phyloP scores from a whole-genome alignment of 2,797 vertebrate genomes.

The Poeciliopsis paucimaculata region DNA sequence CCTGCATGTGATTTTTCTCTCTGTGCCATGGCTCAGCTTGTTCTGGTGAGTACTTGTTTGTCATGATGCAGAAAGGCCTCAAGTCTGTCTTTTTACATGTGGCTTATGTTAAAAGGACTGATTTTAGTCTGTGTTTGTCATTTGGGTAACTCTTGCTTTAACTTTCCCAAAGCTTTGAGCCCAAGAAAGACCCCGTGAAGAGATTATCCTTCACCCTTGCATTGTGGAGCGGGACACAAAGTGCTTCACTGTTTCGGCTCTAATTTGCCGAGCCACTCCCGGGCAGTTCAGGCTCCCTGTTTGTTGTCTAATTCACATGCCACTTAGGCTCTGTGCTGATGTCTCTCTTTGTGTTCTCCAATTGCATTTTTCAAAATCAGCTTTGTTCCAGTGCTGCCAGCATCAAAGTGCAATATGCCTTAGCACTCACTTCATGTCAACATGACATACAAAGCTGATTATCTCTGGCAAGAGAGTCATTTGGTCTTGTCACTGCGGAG shows the following conservation, averaged over 20 bases:
- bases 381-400: constrained; percentile 64
- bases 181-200: constrained; percentile 23
- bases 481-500: constrained; percentile 68
- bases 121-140: constrained; percentile 38
- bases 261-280: constrained; percentile 32
- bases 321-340: constrained; percentile 55
- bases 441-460: constrained; percentile 78
- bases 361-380: constrained; percentile 66
- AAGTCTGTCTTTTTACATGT: constrained; percentile 22
- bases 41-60: constrained; percentile 9
- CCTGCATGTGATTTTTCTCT: constrained; percentile 26
- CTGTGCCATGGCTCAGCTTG: constrained; percentile 9
- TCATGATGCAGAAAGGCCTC: constrained; percentile 19
- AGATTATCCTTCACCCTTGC: constrained; percentile 22
- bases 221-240: constrained; percentile 39
- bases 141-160: constrained; percentile 37
- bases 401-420: constrained; percentile 75
- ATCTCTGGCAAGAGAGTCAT: constrained; percentile 76
- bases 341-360: constrained; percentile 62
- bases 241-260: constrained; percentile 28
- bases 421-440: constrained; percentile 71
- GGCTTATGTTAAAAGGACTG: constrained; percentile 6
- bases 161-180: constrained; percentile 19
- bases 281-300: constrained; percentile 49
- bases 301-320: constrained; percentile 64